Evolutionary conservation across 1,140 invertebrate genomes (phyloP), one percentile per base, ranked within the genome.

Genomic region (Drosophila mauritiana): DNA sequence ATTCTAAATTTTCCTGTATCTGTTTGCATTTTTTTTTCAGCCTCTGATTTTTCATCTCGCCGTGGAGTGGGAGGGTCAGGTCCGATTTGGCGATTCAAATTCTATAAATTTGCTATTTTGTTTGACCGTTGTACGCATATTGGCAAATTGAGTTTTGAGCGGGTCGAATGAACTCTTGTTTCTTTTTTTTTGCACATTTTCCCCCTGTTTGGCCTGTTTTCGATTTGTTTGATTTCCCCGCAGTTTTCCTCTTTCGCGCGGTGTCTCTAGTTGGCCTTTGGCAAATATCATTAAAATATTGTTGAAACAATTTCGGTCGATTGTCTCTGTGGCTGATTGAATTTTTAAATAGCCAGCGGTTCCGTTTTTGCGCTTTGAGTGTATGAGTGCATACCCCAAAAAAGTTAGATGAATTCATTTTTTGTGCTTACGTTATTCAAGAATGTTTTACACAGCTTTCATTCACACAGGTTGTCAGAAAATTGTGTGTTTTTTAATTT

Each of bases 21-120:
- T 58, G 45, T 13, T 5, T 25, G 25, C 10, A 3, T 27, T 48
- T 70, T 48, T 48, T 27, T 57, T 48, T 34, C 20, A 8, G 40
- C 25, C 64, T 70, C 52, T 68, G 70, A 75, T 75, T 74, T 52
- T 74, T 45, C 58, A 69, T 75, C 56, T 75, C 11, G 31, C 15
- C 27, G 22, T 11, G 20, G 27, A 13, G 11, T 40, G 27, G 27
- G 25, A 17, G 20, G 12, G 25, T 10, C 7, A 7, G 11, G 11
- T n/a, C 48, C 42, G 7, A 31, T 69, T 42, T 68, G 78, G 27
- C 63, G 73, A 80, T 73, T 69, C 54, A 82, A 86, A 86, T 86
- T 86, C 82, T 86, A 88, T 86, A 81, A 86, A 86, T 86, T 82
- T 86, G 74, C 59, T 82, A 79, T 86, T 86, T 86, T 82, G 83